Conservation (phyloP, 2,888 invertebrate genomes). For the Drosophila gaucha region DNA sequence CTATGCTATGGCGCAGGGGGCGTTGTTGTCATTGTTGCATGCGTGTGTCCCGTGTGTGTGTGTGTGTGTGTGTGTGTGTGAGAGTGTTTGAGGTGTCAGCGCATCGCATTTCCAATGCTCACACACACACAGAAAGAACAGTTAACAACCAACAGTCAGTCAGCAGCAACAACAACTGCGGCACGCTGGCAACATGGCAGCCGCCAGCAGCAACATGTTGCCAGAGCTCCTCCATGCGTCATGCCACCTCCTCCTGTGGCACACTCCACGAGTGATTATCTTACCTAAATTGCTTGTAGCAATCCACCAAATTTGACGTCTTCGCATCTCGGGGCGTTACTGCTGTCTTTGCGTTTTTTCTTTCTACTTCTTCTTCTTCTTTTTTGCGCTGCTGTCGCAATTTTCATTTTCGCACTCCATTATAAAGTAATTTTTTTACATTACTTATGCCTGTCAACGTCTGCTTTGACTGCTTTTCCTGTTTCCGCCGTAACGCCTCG, state of each 20-base stretch:
- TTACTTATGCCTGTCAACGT: slow-evolving; percentile 79
- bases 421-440: slow-evolving; percentile 81
- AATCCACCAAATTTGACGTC: slow-evolving; percentile 69
- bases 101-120: slow-evolving; percentile 78
- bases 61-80: too few species aligned
- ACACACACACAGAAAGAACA: slow-evolving; percentile 42
- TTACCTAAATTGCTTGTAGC: slow-evolving; percentile 80
- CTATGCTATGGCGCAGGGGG: slow-evolving; percentile 53
- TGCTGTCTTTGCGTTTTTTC: slow-evolving; percentile 1
- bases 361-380: background rate
- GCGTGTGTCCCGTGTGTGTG: slow-evolving; percentile 31
- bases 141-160: slow-evolving; percentile 76
- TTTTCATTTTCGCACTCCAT: slow-evolving; percentile 80
- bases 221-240: slow-evolving; percentile 24
- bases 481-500: slow-evolving; percentile 60
- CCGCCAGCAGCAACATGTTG: slow-evolving; percentile 64
- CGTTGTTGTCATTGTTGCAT: slow-evolving; percentile 37
- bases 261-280: slow-evolving; percentile 67
- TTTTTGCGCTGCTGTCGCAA: slow-evolving; percentile 49
- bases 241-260: slow-evolving; percentile 26
- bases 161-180: slow-evolving; percentile 29
- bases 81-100: slow-evolving; percentile 78
- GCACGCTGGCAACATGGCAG: slow-evolving; percentile 47
- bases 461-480: slow-evolving; percentile 70
- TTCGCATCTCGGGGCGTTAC: slow-evolving; percentile 13